Evolutionary conservation across 2,888 invertebrate species (phyloP).

Genomic region (Drosophila robusta): DNA sequence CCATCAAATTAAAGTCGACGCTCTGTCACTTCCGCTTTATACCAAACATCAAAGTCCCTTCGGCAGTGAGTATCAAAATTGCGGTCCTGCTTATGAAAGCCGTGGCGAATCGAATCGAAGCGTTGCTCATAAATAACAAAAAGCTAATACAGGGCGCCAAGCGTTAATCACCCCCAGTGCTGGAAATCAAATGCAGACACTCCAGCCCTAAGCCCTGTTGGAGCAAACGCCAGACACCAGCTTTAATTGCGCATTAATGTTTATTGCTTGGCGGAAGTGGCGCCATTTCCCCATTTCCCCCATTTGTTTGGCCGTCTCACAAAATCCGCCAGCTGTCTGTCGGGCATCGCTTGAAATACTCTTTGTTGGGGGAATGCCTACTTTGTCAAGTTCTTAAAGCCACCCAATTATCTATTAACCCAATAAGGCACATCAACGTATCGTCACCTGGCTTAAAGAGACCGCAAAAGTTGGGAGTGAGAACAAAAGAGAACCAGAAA

Average conservation of each 20-base stretch:
- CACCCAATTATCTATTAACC: slow-evolving; percentile 8
- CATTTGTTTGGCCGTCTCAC: slow-evolving; percentile 43
- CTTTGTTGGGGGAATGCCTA: slow-evolving; percentile 12
- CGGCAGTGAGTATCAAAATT: slow-evolving; percentile 16
- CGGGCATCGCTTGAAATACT: slow-evolving; percentile 20
- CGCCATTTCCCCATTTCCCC: slow-evolving; percentile 62
- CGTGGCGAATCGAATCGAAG: slow-evolving; percentile 36
- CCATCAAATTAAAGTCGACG: background rate
- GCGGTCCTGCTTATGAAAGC: slow-evolving; percentile 35
- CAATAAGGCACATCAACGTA: background rate
- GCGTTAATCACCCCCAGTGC: slow-evolving; percentile 66
- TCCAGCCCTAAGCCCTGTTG: slow-evolving; percentile 10
- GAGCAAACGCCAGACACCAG: slow-evolving; percentile 60
- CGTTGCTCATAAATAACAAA: slow-evolving; percentile 57
- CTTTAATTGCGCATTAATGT: slow-evolving; percentile 81
- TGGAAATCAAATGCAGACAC: slow-evolving; percentile 66
- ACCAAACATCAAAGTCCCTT: slow-evolving; percentile 44
- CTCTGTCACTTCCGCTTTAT: background rate
- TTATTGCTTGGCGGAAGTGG: slow-evolving; percentile 77
- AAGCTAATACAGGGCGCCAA: slow-evolving; percentile 45
- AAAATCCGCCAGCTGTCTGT: slow-evolving; percentile 31
- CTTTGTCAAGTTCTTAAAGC: slow-evolving; percentile 24
- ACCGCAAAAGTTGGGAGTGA: background rate
- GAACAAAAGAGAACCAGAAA: background rate
- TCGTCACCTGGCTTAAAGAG: background rate